Evolutionary conservation across 92 coral and sea anemone genomes (phyloP), one percentile per base, ranked within the genome.

Genomic region (Bergia sp.): DNA sequence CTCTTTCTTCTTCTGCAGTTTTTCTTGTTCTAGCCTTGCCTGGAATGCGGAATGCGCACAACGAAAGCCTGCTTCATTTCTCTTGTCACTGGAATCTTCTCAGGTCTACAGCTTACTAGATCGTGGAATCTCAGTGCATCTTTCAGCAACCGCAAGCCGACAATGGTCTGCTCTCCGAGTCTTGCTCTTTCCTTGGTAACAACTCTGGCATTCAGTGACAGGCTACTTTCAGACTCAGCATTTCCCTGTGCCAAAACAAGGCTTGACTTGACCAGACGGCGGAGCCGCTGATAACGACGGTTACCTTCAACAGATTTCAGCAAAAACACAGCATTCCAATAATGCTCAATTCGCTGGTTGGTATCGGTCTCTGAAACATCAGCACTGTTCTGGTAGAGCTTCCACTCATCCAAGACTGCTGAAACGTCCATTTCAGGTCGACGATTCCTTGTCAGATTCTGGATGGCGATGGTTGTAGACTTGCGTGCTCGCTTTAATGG

Each of bases 141-240:
- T 76, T 86, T 92, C 71, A 86, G 82, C 76, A 29, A 29, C 29
- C 29, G 29, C 29, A 29, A 29, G 29, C 29, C 29, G 29, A 29
- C 29, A 29, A 29, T 86, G 49, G 87, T 86, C 86, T 45, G 76
- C 73, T 86, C 91, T 49, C 89, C 89, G 29, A 87, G 91, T 64
- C 57, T 75, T 82, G 89, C 76, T 71, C 92, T 37, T 53, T 90
- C 90, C 45, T 88, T 92, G 45, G 91, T 90, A 42, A 90, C 92
- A 49, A 87, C 90, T 64, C 90, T 85, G 57, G 89, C 91, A 88
- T 90, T 90, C 50, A 92, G 61, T 45, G 85, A 92, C 65, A 83
- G 85, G 77, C 91, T 92, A 77, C 86, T 77, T 87, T 90, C 85
- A 69, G 92, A 86, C 78, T 76, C 92, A 10, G 92, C 94, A 89